Base-by-base conservation (phyloP, 1,140 invertebrate genomes). In the Bombus affinis region DNA sequence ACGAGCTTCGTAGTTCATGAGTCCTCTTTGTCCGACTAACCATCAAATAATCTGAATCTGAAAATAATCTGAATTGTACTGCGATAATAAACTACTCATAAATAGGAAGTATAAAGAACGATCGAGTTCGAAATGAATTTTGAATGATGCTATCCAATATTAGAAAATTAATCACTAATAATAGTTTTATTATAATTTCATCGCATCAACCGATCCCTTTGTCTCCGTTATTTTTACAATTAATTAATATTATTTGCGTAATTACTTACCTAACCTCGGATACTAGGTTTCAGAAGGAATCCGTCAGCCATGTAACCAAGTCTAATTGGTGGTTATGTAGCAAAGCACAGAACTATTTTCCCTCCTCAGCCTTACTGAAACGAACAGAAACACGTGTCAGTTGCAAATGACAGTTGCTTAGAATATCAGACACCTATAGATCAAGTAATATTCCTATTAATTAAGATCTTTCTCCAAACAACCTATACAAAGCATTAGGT, bases 321-420 rank as follows among this genome's bases (percentile, higher is more conserved):
- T 39, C 22, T 25, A 42, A 72, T 72, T 71, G 35, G 22, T 25
- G 37, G 68, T 42, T n/a, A 72, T 28, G 70, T 15, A n/a, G 39
- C 28, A 44, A 42, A 42, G 37, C 70, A 42, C 5, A n/a, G 39
- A 42, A 12, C 28, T 15, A 28, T 57, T 57, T 12, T 32, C 32
- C 32, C n/a, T 32, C 32, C 32, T 35, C 28, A 10, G 15, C n/a
- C 13, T 32, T 35, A 66, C 15, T 25, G 18, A 35, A 37, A 15
- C 37, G 47, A 76, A 39, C 35, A 75, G 32, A 28, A 15, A n/a
- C 74, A 25, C 74, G 22, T 13, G 47, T 75, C 47, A 22, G 32
- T 35, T 76, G 74, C 47, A 59, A 76, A 57, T 76, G 74, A 76
- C 74, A 76, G 35, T 35, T n/a, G 2, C 35, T 76, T 37, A 18